Evolutionary conservation across 2,888 invertebrate genomes (phyloP).

Genomic region (Phyllotreta striolata): DNA sequence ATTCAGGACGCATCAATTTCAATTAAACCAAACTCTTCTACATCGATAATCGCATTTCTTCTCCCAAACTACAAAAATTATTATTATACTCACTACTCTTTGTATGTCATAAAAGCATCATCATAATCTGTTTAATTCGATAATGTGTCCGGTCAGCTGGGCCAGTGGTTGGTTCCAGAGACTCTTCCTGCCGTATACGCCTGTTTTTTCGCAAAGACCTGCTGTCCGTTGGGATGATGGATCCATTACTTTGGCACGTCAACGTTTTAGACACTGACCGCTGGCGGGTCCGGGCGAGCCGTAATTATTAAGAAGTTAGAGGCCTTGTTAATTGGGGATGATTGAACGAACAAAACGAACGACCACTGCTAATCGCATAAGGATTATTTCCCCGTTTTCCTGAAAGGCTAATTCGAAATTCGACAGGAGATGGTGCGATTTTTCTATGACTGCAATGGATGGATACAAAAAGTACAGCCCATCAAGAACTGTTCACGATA

Average conservation of each 20-base stretch:
- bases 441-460: no score
- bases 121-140: no score
- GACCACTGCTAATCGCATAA: conserved; percentile 10
- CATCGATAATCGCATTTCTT: no score
- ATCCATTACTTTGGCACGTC: conserved; percentile 64
- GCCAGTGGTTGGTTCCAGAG: conserved; percentile 6
- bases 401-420: not conserved
- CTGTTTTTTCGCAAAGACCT: conserved; percentile 32
- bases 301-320: conserved; percentile 60
- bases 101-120: no score
- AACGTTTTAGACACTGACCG: conserved; percentile 48
- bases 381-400: not conserved
- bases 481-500: no score
- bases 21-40: no score
- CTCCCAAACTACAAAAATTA: no score
- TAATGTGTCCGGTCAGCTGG: no score
- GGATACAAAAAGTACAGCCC: no score
- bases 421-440: not conserved
- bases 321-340: conserved; percentile 59
- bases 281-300: conserved; percentile 47
- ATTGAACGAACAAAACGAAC: conserved; percentile 55
- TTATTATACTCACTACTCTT: no score
- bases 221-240: conserved; percentile 62
- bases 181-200: not conserved
- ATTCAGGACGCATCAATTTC: no score